phyloP scores from a whole-genome alignment of 2,888 invertebrate species.

The Metopia argyrocephala region DNA sequence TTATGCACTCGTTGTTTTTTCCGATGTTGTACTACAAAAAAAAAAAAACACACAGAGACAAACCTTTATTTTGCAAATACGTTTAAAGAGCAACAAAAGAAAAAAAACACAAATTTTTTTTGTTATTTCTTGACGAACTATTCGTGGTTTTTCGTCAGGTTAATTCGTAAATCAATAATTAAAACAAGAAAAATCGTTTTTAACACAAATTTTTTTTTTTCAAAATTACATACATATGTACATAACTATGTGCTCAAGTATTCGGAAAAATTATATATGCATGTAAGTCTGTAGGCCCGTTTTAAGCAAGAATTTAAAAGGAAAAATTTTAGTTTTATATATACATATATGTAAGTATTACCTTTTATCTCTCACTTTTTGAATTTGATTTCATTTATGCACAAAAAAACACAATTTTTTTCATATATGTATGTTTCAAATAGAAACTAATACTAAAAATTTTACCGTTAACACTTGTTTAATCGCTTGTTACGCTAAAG shows the following conservation, averaged over 20 bases:
- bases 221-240: too few relatives aligned
- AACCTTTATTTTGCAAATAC: slow-evolving; percentile 2
- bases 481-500: slow-evolving; percentile 56
- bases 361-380: slow-evolving; percentile 9
- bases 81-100: neutral
- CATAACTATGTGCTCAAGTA: too few relatives aligned
- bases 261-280: too few relatives aligned
- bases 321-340: neutral
- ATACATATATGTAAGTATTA: slow-evolving; percentile 1
- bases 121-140: slow-evolving; percentile 33
- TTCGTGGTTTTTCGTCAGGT: slow-evolving; percentile 57
- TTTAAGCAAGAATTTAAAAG: neutral
- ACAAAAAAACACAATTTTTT: neutral
- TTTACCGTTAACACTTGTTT: slow-evolving; percentile 43
- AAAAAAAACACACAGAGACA: slow-evolving; percentile 7
- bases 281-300: neutral
- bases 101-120: neutral
- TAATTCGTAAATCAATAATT: slow-evolving; percentile 59
- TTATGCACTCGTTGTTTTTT: slow-evolving; percentile 23
- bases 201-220: slow-evolving; percentile 22
- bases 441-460: slow-evolving; percentile 15
- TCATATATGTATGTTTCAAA: neutral
- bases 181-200: slow-evolving; percentile 1
- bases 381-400: slow-evolving; percentile 7
- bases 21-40: slow-evolving; percentile 23